phyloP scores from a whole-genome alignment of 1,140 invertebrate species.

The Radopholus similis region DNA sequence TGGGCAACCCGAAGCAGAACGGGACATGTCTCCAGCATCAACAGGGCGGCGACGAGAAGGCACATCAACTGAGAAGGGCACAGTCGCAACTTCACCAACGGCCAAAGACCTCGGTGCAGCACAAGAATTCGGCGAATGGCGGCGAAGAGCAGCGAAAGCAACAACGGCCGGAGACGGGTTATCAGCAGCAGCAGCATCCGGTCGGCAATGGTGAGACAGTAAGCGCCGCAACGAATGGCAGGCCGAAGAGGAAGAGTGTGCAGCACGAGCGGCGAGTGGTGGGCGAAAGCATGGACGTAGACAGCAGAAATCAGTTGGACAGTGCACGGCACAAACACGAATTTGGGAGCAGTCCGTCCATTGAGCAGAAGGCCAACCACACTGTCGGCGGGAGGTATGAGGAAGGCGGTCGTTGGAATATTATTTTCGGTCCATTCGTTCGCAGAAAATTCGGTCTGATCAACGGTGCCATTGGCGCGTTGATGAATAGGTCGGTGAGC shows the following conservation, averaged over 20 bases:
- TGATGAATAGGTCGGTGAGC: slow-evolving; percentile 5
- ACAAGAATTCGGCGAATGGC: neutral
- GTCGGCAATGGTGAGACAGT: neutral
- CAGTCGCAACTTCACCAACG: neutral
- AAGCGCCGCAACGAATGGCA: neutral
- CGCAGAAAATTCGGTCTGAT: slow-evolving; percentile 11
- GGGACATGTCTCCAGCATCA: neutral
- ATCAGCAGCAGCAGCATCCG: neutral
- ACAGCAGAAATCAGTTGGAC: neutral
- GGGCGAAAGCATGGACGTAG: neutral
- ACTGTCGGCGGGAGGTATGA: neutral
- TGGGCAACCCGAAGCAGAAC: no score
- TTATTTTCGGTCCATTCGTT: neutral
- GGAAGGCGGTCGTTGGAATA: neutral
- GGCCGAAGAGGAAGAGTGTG: neutral
- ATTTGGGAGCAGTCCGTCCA: slow-evolving; percentile 3
- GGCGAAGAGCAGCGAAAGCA: slow-evolving; percentile 2
- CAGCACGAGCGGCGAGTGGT: neutral
- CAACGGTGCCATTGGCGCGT: slow-evolving; percentile 6
- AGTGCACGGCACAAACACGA: neutral
- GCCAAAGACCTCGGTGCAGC: neutral
- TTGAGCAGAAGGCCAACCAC: neutral
- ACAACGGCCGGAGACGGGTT: slow-evolving; percentile 1
- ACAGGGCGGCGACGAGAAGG: neutral
- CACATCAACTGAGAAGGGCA: neutral